Conservation (phyloP, 2,797 vertebrate species). For the Ammospiza maritima region DNA sequence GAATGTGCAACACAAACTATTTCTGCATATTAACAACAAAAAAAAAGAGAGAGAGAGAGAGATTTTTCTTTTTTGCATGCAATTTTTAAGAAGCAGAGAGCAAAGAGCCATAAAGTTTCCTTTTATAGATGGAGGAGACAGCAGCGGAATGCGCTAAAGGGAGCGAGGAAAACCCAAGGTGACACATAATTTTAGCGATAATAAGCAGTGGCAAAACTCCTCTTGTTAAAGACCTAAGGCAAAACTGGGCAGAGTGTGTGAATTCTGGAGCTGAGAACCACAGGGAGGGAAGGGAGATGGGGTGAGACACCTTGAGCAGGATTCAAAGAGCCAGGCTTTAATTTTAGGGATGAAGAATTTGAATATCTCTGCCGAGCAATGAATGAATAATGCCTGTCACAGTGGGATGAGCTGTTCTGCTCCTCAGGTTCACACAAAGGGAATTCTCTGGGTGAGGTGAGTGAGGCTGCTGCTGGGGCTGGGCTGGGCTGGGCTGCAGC, state of each 20-base stretch:
- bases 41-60: background rate
- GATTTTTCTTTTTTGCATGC: conserved; percentile 31
- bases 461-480: background rate
- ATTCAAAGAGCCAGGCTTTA: background rate
- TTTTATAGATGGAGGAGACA: conserved; percentile 56
- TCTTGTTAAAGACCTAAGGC: conserved; percentile 57
- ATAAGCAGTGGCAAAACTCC: conserved; percentile 62
- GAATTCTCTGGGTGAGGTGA: background rate
- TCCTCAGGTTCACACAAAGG: background rate
- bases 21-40: background rate
- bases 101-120: conserved; percentile 54
- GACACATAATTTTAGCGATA: conserved; percentile 68
- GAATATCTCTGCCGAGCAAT: background rate
- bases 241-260: background rate
- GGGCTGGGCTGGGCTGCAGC: background rate
- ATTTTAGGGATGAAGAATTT: conserved; percentile 22
- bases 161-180: conserved; percentile 69
- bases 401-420: background rate
- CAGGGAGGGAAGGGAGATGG: background rate
- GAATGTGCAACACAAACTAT: background rate
- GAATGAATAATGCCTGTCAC: background rate
- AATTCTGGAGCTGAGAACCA: background rate
- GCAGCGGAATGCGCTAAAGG: conserved; percentile 30
- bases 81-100: conserved; percentile 27
- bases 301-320: background rate